Evolutionary conservation across 2,113 vertebrate genomes (phyloP), one percentile per base, ranked within the genome.

Genomic region (Synchiropus splendidus): DNA sequence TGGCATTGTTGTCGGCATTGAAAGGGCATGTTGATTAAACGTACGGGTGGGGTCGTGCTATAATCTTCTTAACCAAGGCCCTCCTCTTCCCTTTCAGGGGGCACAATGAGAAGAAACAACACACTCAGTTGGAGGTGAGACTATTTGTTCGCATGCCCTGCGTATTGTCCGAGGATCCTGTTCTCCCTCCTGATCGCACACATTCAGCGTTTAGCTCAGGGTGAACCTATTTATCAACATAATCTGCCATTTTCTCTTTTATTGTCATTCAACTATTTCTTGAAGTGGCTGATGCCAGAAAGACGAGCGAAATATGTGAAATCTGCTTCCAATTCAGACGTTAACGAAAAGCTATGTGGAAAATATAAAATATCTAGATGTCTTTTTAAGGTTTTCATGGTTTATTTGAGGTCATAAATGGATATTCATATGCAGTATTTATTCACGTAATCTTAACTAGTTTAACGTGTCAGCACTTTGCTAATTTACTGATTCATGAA

Each of bases 1-100:
- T 78, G 68, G 71, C 70, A 84, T 84, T 86, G 83, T 79, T 80
- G 62, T 39, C 31, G 27, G 62, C 59, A 45, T 45, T 84, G 78
- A 85, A 84, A 85, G 82, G 84, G 76, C 82, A 82, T 83, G 84
- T 85, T 82, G 82, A 83, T 82, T 85, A 84, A 82, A 84, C 70
- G 73, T 74, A 77, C 67, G 76, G 82, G 79, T 81, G 82, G 81
- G 78, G 79, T 72, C 53, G 58, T 56, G 61, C 74, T 76, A 74
- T 87, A 86, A 87, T 85, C 85, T 86, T 78, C 82, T 87, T 84
- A 85, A 67, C 58, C 75, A 58, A 72, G 79, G 72, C 77, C 74
- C 80, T 83, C 75, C 72, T 80, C 77, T 79, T 60, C 77, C 68
- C 77, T 80, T 82, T 83, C 79, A 83, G 50, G 30, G 18, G 33